Evolutionary conservation across 2,113 vertebrate species (phyloP), one percentile per base, ranked within the genome.

Genomic region (Syrrhaptes paradoxus): DNA sequence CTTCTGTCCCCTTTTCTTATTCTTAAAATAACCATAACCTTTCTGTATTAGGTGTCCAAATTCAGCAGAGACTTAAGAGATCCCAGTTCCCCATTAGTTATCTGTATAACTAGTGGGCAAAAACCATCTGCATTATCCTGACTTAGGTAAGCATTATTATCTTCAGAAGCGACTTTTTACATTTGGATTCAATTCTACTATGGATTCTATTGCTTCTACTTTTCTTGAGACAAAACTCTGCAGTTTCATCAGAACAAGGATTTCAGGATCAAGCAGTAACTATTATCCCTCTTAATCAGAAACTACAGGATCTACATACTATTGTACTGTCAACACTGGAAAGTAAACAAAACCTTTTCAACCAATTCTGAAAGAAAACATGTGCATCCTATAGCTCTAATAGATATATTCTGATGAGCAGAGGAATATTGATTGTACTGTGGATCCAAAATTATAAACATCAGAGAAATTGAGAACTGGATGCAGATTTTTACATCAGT

Each of bases 91-190:
- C 15, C 16, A 17, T 58, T 49, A 67, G 28, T 25, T 76, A 32
- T 38, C 17, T 45, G 6, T 43, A 32, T 48, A 79, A 80, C 10
- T 48, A 67, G 16, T 17, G 13, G 11, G 26, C 2, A 75, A 63
- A 85, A 41, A 1, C 6, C 0, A 0, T 6, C 3, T 17, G 18
- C 17, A 20, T 45, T 48, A 25, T 62, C 22, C 38, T 54, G 52
- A 21, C 5, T 72, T 67, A 41, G 4, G 10, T 58, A 13, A 67
- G 29, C 21, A 17, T 48, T 62, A 66, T 79, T 67, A 54, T 45
- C 31, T 55, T 85, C 43, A 84, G 48, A 84, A 78, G 17, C 7
- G 17, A 63, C 24, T 36, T 83, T 72, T 76, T 31, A 55, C 6
- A 72, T 71, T 80, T 80, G 3, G 13, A 51, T 73, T 80, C 12